Base-by-base conservation (phyloP, 2,888 invertebrate genomes). In the Stenoptilia bipunctidactyla region DNA sequence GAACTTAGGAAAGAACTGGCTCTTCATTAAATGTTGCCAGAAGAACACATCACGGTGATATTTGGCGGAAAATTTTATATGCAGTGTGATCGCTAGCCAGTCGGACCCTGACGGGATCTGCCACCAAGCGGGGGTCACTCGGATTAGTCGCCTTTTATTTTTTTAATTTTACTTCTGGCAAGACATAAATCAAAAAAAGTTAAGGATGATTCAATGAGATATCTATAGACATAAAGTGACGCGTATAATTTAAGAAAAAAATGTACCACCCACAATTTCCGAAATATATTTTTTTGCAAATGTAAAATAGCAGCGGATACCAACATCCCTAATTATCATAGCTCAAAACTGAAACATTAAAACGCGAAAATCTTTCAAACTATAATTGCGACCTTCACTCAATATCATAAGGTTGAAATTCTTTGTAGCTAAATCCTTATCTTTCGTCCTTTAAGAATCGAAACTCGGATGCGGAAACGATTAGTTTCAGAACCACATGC, bases 401-500 rank as follows among this genome's bases (percentile, higher is more conserved):
- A 8, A 30, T 8, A n/a, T 3, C 2, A n/a, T 10, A 12, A n/a
- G 9, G 9, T 8, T 12, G 4, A 25, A 25, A n/a, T 30, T 30
- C 3, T 30, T 12, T 30, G n/a, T 8, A 30, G 10, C n/a, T 30
- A 20, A 20, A 20, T 5, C 4, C 8, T 20, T 5, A 8, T 3
- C 20, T 30, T 30, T 8, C 30, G 2, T 4, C 30, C 3, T 30
- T 30, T 30, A 8, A 4, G 30, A 30, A 30, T n/a, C n/a, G 30
- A 10, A 8, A 30, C 10, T 40, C 44, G 47, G 44, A 61, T 61
- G 52, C 68, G 79, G 80, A 80, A 79, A 70, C 76, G 74, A 80
- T 80, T 77, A 72, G 75, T 80, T 75, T 73, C 70, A 70, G 66
- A 63, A 65, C 66, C 75, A 66, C 30, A 30, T 30, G 30, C 30